Conservation (phyloP, 2,113 vertebrate species). For the Gobiocypris rarus region DNA sequence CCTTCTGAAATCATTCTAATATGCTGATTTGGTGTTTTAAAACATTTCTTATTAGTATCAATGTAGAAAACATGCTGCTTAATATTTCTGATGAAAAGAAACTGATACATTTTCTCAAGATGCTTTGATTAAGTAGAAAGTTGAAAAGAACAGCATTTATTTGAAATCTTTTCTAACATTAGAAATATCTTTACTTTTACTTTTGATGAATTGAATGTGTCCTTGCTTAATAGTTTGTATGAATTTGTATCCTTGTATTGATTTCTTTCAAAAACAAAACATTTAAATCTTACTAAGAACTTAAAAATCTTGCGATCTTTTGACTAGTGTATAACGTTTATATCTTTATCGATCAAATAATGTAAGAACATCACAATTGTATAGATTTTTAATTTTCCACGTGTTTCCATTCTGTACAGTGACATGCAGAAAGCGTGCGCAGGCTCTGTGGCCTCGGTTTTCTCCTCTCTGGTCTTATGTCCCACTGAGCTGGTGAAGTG, state of each 20-base stretch:
- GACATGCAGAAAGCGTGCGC: conserved; percentile 91
- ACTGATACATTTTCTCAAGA: neutral
- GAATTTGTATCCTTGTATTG: neutral
- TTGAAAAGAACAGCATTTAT: neutral
- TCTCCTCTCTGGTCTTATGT: conserved; percentile 91
- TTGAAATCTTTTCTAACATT: neutral
- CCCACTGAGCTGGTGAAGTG: conserved; percentile 97
- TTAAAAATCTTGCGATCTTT: too few relatives aligned
- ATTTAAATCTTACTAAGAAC: neutral
- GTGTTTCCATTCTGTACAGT: conserved; percentile 66
- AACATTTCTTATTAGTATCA: neutral
- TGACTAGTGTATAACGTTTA: neutral
- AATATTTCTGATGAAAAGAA: neutral
- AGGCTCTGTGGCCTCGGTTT: conserved; percentile 91
- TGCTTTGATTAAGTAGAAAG: neutral
- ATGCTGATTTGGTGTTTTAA: neutral
- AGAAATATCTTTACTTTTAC: neutral
- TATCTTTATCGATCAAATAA: neutral
- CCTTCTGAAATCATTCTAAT: neutral
- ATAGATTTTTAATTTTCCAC: neutral
- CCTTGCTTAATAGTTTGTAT: neutral
- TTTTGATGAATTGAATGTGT: neutral
- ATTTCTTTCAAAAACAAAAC: neutral
- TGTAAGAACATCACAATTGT: neutral
- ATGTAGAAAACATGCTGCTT: neutral